Base-by-base conservation (phyloP, 2,797 vertebrate genomes). In the Lepidocolaptes lacrymiger region DNA sequence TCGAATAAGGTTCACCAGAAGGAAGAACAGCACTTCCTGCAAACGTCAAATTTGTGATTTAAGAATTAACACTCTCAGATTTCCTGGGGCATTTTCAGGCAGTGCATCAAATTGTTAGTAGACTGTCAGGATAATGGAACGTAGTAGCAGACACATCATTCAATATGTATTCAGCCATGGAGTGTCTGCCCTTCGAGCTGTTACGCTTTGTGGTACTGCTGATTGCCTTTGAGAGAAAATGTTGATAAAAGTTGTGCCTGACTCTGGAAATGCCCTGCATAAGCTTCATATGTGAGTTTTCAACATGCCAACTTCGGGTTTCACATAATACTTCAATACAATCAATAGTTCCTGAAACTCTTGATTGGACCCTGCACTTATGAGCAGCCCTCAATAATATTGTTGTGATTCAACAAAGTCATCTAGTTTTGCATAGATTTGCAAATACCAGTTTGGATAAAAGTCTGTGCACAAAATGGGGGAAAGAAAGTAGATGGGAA, bases 1-100 rank as follows among this genome's bases (percentile, higher is more conserved):
- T 69, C 69, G 77, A 85, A 26, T 51, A 61, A 91, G n/a, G 63
- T 88, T 96, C 67, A 78, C 36, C 32, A 82, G 67, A 89, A 95
- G 43, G 27, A 75, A 46, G 64, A 94, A 39, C 24, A 63, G 46
- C 54, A 46, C 16, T 89, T 89, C 41, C 11, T 0, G 0, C 41
- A 61, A 52, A 69, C 6, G 8, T 86, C 78, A 95, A 89, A 91
- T 82, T 66, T 58, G n/a, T 86, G 76, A 94, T 91, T 86, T 85
- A 94, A 89, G 72, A 93, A 89, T 93, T 91, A 93, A 82, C 34
- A n/a, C 34, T 64, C 36, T 77, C 67, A 54, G n/a, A 73, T 95
- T 96, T 93, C 71, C 76, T 51, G 22, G 9, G 72, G 44, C 2
- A 0, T 86, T 94, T 88, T 93, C 41, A 88, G 58, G 27, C 55